These are phyloP conservation scores for Ophion slaviceki DNA, from an alignment of 2,888 invertebrate genomes.

Conservation along the genomic window DNA sequence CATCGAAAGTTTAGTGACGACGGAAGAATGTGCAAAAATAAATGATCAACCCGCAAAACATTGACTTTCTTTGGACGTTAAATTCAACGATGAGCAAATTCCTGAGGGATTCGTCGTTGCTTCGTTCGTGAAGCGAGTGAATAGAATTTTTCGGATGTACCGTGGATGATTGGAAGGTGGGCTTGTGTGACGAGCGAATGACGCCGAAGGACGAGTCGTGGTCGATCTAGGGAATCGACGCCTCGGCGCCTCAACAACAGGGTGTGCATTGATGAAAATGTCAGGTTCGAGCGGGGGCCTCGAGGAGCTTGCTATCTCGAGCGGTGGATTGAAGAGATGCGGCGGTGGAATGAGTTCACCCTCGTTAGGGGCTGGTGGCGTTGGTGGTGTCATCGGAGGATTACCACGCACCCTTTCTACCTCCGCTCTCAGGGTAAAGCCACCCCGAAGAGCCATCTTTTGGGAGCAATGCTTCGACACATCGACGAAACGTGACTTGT, in stretches of 20 bases:
- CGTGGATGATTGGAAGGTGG: constrained; percentile 12
- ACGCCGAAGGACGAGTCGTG: constrained; percentile 30
- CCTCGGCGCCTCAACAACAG: constrained; percentile 37
- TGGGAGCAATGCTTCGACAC: constrained; percentile 94
- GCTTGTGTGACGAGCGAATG: not conserved
- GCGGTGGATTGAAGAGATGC: constrained; percentile 80
- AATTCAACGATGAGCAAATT: not conserved
- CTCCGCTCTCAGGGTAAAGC: constrained; percentile 90
- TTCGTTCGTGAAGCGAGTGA: not conserved
- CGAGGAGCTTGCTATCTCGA: constrained; percentile 71
- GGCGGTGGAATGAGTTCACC: constrained; percentile 84
- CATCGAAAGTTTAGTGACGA: not conserved
- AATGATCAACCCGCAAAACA: not conserved
- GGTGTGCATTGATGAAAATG: constrained; percentile 72
- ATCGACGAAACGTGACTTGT: constrained; percentile 88
- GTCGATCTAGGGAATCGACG: constrained; percentile 32
- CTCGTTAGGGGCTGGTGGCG: constrained; percentile 76
- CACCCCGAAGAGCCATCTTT: constrained; percentile 88
- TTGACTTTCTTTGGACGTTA: not conserved
- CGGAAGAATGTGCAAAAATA: not conserved
- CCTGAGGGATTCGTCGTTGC: not conserved
- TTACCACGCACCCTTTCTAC: constrained; percentile 91
- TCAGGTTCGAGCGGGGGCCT: constrained; percentile 79
- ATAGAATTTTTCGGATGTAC: not conserved
- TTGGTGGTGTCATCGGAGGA: constrained; percentile 79